Base-by-base conservation (phyloP, 2,888 invertebrate genomes). In the Apocheima hispidaria region DNA sequence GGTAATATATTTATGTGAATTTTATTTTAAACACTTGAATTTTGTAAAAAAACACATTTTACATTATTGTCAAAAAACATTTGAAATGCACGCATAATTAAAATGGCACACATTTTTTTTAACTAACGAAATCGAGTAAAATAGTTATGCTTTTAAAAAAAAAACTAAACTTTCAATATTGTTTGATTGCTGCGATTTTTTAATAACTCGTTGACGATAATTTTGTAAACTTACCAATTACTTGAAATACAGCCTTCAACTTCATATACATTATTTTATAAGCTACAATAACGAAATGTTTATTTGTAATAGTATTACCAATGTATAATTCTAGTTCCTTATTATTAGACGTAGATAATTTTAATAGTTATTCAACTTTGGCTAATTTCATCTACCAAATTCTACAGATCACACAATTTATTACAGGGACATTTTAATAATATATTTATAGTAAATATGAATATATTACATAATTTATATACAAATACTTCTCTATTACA, bases 321-420 rank as follows among this genome's bases (percentile, higher is more conserved):
- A 40, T 57, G 44, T 43, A 54, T 44, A 44, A 2, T 46, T 14
- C 46, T 46, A 46, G 1, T 49, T 33, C 14, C 14, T 56, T 51
- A 56, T 16, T 41, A n/a, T 6, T 53, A 41, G 21, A 14, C 38
- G 23, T 44, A 55, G 14, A 35, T 52, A 41, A 33, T 62, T 23
- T 3, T 38, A 7, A 23, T 23, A 48, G 51, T 59, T 56, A 49
- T 55, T 65, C n/a, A n/a, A n/a, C n/a, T 77, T 76, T 74, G 75
- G 72, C 85, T 83, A 84, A 75, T 70, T 74, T 73, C 54, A 66
- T 75, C 82, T 81, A 81, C 79, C 74, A 83, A 78, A 70, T 71
- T 70, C 86, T 89, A 88, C 86, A 71, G 79, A 86, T 88, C 87
- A 86, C 87, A 87, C 86, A 70, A 77, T 83, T 81, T 75, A 81